phyloP scores from a whole-genome alignment of 2,888 invertebrate genomes.

The Pedicia rivosa region DNA sequence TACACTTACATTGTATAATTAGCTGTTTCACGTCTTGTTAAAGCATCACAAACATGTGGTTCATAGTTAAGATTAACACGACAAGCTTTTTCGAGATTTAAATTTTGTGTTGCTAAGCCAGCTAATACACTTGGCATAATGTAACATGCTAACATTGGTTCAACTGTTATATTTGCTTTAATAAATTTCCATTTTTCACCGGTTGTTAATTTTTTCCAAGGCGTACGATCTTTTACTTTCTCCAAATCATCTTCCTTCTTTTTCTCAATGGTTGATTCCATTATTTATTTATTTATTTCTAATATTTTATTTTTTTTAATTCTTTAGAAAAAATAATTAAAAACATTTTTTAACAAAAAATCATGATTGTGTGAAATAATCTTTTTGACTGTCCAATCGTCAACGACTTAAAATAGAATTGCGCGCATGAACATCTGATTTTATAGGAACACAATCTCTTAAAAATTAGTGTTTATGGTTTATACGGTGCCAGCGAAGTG shows the following conservation, averaged over 20 bases:
- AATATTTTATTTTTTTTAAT: too few species aligned
- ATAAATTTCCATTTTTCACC: slow-evolving; percentile 33
- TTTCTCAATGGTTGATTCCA: not conserved
- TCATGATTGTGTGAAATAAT: too few species aligned
- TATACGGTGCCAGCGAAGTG: too few species aligned
- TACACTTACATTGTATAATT: slow-evolving; percentile 31
- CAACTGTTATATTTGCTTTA: slow-evolving; percentile 43
- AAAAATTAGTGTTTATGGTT: too few species aligned
- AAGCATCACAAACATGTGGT: slow-evolving; percentile 56
- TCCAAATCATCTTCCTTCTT: not conserved
- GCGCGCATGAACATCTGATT: too few species aligned
- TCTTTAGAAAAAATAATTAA: not conserved
- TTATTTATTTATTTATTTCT: too few species aligned
- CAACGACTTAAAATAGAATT: too few species aligned
- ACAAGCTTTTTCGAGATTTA: slow-evolving; percentile 76
- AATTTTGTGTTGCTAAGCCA: slow-evolving; percentile 64
- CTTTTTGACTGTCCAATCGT: too few species aligned
- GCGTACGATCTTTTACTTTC: too few species aligned
- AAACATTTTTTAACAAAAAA: too few species aligned
- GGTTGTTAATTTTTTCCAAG: slow-evolving; percentile 25
- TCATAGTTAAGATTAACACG: slow-evolving; percentile 62
- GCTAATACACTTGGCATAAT: slow-evolving; percentile 49
- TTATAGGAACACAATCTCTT: too few species aligned
- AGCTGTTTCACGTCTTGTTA: slow-evolving; percentile 55
- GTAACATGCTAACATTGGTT: slow-evolving; percentile 45